These are phyloP conservation scores for Acanthococcus lagerstroemiae DNA, from an alignment of 2,888 invertebrate species.

Conservation along the genomic window DNA sequence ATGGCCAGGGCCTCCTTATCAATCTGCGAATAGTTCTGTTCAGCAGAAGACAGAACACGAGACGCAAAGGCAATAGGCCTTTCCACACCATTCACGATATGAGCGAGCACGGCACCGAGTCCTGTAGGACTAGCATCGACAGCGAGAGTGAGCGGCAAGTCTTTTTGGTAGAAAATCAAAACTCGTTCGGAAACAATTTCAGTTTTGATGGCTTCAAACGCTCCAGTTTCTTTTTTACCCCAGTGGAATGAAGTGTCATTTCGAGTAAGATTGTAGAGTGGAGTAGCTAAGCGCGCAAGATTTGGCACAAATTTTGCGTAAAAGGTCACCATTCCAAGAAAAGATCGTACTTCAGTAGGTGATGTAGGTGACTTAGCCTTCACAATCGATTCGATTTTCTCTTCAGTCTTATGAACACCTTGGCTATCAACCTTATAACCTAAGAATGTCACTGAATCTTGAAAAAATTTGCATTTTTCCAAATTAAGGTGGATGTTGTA, in stretches of 20 bases:
- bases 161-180: slow-evolving; percentile 31
- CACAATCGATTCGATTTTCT: not conserved
- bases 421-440: not conserved
- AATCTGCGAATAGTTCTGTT: slow-evolving; percentile 32
- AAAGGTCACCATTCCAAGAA: not conserved
- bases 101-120: slow-evolving; percentile 32
- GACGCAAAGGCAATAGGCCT: slow-evolving; percentile 33
- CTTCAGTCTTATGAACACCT: not conserved
- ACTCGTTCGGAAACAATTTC: slow-evolving; percentile 35
- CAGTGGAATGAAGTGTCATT: not conserved
- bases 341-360: not conserved
- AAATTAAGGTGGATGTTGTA: not conserved
- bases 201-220: slow-evolving; percentile 35
- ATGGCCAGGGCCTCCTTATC: slow-evolving; percentile 33
- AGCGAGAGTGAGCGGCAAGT: slow-evolving; percentile 31
- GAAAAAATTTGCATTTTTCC: not conserved
- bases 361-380: not conserved
- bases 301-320: not conserved
- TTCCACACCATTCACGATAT: slow-evolving; percentile 12
- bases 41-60: slow-evolving; percentile 26
- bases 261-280: not conserved
- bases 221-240: slow-evolving; percentile 26
- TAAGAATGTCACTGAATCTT: not conserved
- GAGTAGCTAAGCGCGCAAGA: not conserved
- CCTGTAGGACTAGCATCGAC: slow-evolving; percentile 34